Base-by-base conservation (phyloP, 2,888 invertebrate genomes). In the Heliconius ethilla region DNA sequence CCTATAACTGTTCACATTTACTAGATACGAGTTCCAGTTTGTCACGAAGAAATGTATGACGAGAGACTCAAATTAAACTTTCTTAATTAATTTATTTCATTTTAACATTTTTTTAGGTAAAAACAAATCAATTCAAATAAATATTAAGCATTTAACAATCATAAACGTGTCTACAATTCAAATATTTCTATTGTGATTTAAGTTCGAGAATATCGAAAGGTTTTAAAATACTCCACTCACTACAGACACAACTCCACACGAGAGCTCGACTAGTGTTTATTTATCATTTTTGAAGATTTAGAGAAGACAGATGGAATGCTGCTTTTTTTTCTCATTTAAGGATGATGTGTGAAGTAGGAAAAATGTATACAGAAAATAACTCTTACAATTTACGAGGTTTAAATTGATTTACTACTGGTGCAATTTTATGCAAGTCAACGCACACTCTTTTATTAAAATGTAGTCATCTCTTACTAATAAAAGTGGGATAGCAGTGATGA, bases 281-380 rank as follows among this genome's bases (percentile, higher is more conserved):
- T 94, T 93, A 93, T 93, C 92, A 92, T 92, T 94, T 93, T 92
- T 90, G 91, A 92, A 88, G 92, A 90, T 91, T 92, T 91, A 90
- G 88, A 89, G 90, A 90, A 93, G 92, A 92, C 92, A 91, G 91
- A 92, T 90, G 93, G 92, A 93, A 93, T 93, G 92, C 89, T 91
- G 90, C 92, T 91, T 93, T 91, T 92, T 91, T 91, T 67, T 27
- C 3, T 69, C 25, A 88, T 87, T 85, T 84, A 80, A 91, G 89
- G 90, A 37, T 72, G 72, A 37, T 25, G 59, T 37, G 33, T 59
- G 40, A 72, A 59, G n/a, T 72, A 59, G 37, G 25, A 59, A 59
- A 33, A 33, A 72, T 59, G 13, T 13, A 15, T 59, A 72, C 1
- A 33, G 13, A 37, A 33, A 13, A n/a, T 9, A 59, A 15, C 0